phyloP scores from a whole-genome alignment of 2,888 invertebrate genomes.

The Amiota communis region DNA sequence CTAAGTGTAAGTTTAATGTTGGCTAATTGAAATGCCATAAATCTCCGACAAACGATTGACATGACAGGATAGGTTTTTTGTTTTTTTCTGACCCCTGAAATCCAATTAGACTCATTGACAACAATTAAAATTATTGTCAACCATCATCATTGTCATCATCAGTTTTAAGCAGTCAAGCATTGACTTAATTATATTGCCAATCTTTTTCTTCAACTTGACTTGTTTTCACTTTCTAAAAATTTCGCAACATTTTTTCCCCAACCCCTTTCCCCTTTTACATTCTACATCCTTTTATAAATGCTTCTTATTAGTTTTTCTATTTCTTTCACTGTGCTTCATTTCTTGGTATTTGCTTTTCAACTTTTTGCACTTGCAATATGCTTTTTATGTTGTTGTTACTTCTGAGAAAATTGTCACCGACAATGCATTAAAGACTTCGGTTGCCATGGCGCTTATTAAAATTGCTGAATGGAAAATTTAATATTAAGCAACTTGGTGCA shows the following conservation, averaged over 20 bases:
- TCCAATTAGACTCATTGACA: neutral
- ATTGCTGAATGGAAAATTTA: conserved; percentile 18
- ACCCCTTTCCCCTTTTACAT: neutral
- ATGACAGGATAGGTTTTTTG: too few relatives aligned
- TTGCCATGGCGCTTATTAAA: too few relatives aligned
- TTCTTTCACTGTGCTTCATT: neutral
- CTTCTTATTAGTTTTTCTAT: neutral
- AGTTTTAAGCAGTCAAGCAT: too few relatives aligned
- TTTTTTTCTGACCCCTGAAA: neutral
- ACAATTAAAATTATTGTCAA: conserved; percentile 8
- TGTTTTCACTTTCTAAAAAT: neutral
- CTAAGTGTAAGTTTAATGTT: neutral
- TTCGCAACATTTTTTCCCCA: neutral
- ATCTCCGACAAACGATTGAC: neutral
- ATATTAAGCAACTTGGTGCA: conserved; percentile 20
- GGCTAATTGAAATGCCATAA: conserved; percentile 1
- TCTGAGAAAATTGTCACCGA: too few relatives aligned
- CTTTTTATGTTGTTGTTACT: too few relatives aligned
- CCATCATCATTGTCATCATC: neutral
- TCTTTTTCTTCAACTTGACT: neutral
- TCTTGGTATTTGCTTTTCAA: neutral
- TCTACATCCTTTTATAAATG: too few relatives aligned
- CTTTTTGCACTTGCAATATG: neutral
- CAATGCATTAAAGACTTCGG: too few relatives aligned
- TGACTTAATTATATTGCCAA: too few relatives aligned